Percentiles rank a stretch among this genome's conserved stretches.
Evolutionary conservation across 37 sponge, comb jelly and placozoan genomes (phyloP).

Genomic region (Trichoplax adhaerens): DNA sequence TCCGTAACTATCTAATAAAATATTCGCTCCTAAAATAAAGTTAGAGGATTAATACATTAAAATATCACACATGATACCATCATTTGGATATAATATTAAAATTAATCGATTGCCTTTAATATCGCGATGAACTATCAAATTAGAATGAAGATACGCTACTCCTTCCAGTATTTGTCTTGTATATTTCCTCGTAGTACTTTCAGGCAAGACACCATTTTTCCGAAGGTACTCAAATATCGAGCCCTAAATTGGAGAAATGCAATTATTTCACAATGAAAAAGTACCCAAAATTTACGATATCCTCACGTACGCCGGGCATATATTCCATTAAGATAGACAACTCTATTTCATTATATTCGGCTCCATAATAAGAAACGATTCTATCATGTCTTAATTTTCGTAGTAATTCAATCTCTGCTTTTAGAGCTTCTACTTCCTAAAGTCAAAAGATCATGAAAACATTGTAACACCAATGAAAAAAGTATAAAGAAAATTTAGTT

Average conservation of each 20-base stretch:
- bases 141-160: conserved; percentile 63
- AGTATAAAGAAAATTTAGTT: too few species aligned
- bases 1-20: conserved; percentile 66
- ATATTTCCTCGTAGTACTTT: conserved; percentile 67
- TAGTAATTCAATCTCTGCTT: conserved; percentile 76
- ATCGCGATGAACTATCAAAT: conserved; percentile 76
- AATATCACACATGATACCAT: neutral
- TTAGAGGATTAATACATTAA: neutral
- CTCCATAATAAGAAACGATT: conserved; percentile 73
- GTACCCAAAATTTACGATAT: neutral
- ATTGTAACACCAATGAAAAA: neutral
- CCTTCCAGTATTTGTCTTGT: conserved; percentile 80
- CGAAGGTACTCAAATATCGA: conserved; percentile 57
- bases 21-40: conserved; percentile 50
- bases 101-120: conserved; percentile 33
- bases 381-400: conserved; percentile 67
- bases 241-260: conserved; percentile 27
- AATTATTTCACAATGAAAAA: neutral
- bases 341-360: conserved; percentile 52
- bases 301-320: conserved; percentile 71
- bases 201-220: conserved; percentile 62
- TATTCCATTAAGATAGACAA: conserved; percentile 88
- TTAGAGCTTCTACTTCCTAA: conserved; percentile 72
- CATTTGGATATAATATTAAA: neutral
- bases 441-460: neutral